Conservation (phyloP, 2,888 invertebrate species). For the Leucophora obtusa region DNA sequence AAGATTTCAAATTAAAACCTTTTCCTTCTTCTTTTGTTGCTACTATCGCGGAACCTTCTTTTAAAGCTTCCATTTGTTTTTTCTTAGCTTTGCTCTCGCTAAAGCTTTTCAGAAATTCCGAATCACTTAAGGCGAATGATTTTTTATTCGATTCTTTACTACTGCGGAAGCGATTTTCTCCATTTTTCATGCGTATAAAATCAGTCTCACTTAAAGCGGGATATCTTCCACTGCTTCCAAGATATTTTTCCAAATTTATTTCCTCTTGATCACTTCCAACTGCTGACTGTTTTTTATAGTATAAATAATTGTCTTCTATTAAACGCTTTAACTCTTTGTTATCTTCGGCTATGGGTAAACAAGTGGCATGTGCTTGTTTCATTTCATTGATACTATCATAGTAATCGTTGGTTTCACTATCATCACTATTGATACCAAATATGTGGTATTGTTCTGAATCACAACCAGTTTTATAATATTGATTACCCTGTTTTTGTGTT, state of each 20-base stretch:
- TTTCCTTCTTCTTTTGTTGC: slow-evolving; percentile 69
- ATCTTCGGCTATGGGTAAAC: slow-evolving; percentile 77
- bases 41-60: slow-evolving; percentile 50
- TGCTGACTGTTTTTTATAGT: slow-evolving; percentile 74
- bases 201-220: slow-evolving; percentile 77
- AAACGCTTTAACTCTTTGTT: slow-evolving; percentile 78
- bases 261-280: slow-evolving; percentile 15
- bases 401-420: slow-evolving; percentile 74
- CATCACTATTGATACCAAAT: slow-evolving; percentile 71
- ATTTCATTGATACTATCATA: slow-evolving; percentile 69
- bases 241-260: background rate
- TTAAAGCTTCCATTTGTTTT: slow-evolving; percentile 65
- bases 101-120: slow-evolving; percentile 75
- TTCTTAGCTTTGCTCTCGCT: slow-evolving; percentile 67
- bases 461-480: slow-evolving; percentile 59
- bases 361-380: slow-evolving; percentile 67
- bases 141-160: slow-evolving; percentile 67
- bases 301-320: slow-evolving; percentile 78
- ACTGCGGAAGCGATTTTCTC: slow-evolving; percentile 67
- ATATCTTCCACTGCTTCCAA: slow-evolving; percentile 67
- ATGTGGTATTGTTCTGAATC: slow-evolving; percentile 64
- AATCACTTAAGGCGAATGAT: slow-evolving; percentile 77
- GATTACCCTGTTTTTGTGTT: slow-evolving; percentile 43
- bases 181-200: slow-evolving; percentile 75
- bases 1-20: slow-evolving; percentile 75